Evolutionary conservation across 2,113 vertebrate genomes (phyloP), one percentile per base, ranked within the genome.

Genomic region (Alexandromys fortis): DNA sequence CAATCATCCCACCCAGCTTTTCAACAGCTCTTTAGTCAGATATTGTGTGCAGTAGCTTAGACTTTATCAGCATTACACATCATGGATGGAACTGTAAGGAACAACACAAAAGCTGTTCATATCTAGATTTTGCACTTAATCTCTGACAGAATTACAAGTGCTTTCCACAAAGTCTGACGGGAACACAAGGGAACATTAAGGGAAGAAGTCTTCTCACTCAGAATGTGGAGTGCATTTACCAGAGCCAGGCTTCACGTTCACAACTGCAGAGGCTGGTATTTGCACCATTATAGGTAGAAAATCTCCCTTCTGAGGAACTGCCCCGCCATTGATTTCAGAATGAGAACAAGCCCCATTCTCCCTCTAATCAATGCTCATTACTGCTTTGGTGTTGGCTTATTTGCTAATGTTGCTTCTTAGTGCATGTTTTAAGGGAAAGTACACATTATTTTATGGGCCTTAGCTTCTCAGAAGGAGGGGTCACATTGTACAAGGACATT

Each of bases 401-500:
- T 6, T 24, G 13, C 63, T 17, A 33, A 5, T 70, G 22, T 12
- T 76, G 22, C 38, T 72, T 86, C 45, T 45, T 45, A 45, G 45
- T 45, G 28, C 67, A 14, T 17, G 7, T 68, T 72, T 94, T 94
- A 94, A 91, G 94, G 90, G 95, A 38, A 82, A 78, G 92, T 94
- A 91, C 11, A 33, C 9, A 90, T 13, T 96, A 68, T 97, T 95
- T 30, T 35, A 85, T 97, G 97, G 97, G 95, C 92, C 96, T 98
- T 97, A 97, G 98, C 92, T 98, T 97, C 73, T 92, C 45, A 86
- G 67, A 95, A 97, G 91, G 98, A 97, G 94, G 97, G 52, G 14
- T 97, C 96, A 98, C 16, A 38, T 96, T 97, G 67, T 86, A 94
- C 97, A 97, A 97, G 89, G 95, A 95, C 93, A 96, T 82, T 88